A percentile compares a stretch with the other conserved stretches of the same genome.
Conservation (phyloP, 1,140 invertebrate species). For the Macrotrachela quadricornifera region DNA sequence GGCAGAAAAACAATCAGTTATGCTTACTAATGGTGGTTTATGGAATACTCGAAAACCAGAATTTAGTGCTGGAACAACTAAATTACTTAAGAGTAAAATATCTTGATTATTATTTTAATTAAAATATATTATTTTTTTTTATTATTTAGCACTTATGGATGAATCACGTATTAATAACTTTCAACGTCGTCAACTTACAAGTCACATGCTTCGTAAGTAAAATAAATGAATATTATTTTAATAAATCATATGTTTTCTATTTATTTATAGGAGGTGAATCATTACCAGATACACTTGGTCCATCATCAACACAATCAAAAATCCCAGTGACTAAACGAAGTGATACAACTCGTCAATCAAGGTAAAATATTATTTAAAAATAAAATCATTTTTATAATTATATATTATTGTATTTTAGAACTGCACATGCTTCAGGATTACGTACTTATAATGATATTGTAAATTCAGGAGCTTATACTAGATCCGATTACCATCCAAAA, state of each 20-base stretch:
- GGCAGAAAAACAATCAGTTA: too few relatives aligned
- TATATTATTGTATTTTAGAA: too few relatives aligned
- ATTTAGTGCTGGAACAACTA: not conserved
- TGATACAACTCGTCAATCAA: not conserved
- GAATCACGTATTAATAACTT: slow-evolving; percentile 7
- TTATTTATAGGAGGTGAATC: not conserved
- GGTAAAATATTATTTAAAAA: not conserved
- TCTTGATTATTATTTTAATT: not conserved
- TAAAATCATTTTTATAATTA: too few relatives aligned
- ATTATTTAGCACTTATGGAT: slow-evolving; percentile 5
- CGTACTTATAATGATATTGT: slow-evolving; percentile 2
- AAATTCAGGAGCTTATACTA: slow-evolving; percentile 7
- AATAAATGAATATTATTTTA: too few relatives aligned
- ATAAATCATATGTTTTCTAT: not conserved
- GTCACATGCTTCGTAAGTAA: too few relatives aligned
- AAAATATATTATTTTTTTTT: not conserved
- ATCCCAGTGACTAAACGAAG: not conserved
- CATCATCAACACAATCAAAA: not conserved
- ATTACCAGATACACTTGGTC: slow-evolving; percentile 1
- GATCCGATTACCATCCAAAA: slow-evolving; percentile 4
- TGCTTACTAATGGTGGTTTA: not conserved
- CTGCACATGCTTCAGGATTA: not conserved
- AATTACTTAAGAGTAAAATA: slow-evolving; percentile 3
- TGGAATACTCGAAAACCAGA: not conserved
- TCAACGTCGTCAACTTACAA: not conserved